phyloP scores from a whole-genome alignment of 2,888 invertebrate species.

The Lordiphosa andalusiaca region DNA sequence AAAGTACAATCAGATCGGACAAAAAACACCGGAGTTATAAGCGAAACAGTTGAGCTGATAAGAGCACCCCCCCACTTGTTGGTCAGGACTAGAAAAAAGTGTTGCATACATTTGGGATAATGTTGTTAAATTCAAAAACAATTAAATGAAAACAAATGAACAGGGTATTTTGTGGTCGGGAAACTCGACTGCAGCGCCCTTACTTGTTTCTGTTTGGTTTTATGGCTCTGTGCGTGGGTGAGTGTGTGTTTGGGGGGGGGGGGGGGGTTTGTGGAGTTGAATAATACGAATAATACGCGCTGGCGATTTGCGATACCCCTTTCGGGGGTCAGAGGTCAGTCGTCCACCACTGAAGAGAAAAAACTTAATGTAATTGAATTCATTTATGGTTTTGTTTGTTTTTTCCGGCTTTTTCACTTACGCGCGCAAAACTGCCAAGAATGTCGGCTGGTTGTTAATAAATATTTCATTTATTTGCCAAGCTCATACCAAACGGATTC shows the following conservation, averaged over 20 bases:
- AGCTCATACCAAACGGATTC: conserved; percentile 43
- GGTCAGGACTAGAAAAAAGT: too few relatives aligned
- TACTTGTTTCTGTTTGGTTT: conserved; percentile 20
- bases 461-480: conserved; percentile 69
- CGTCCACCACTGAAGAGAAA: conserved; percentile 28
- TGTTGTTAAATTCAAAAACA: too few relatives aligned
- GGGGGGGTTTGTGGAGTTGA: conserved; percentile 32
- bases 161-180: too few relatives aligned
- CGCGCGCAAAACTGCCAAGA: conserved; percentile 60
- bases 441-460: conserved; percentile 66
- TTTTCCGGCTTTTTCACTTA: conserved; percentile 49
- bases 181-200: too few relatives aligned
- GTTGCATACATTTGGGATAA: too few relatives aligned
- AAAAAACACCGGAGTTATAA: too few relatives aligned
- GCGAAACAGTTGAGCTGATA: too few relatives aligned
- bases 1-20: too few relatives aligned
- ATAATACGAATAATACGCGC: conserved; percentile 51
- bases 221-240: conserved; percentile 18
- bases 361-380: conserved; percentile 74
- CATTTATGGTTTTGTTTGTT: conserved; percentile 73
- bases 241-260: conserved; percentile 7
- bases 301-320: conserved; percentile 38
- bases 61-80: too few relatives aligned
- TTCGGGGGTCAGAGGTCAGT: conserved; percentile 27
- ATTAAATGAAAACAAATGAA: too few relatives aligned